phyloP scores from a whole-genome alignment of 2,888 invertebrate genomes.

The Dione vanillae region DNA sequence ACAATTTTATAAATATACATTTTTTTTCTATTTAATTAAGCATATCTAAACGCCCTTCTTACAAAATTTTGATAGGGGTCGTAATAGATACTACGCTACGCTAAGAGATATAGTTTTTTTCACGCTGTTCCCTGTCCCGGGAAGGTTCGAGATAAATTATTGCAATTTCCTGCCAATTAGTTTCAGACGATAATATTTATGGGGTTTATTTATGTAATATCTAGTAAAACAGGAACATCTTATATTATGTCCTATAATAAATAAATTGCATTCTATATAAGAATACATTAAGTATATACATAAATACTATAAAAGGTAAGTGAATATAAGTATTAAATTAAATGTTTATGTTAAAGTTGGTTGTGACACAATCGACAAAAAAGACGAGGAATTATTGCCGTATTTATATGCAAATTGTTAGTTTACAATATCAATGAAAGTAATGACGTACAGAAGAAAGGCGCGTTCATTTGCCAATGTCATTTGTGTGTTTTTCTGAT shows the following conservation, averaged over 20 bases:
- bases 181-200: conserved; percentile 12
- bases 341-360: too few species aligned
- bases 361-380: neutral
- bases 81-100: conserved; percentile 16
- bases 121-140: conserved; percentile 8
- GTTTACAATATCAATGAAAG: neutral
- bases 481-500: too few species aligned
- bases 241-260: neutral
- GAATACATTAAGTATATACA: too few species aligned
- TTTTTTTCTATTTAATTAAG: neutral
- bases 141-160: conserved; percentile 19
- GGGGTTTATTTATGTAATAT: neutral
- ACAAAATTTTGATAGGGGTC: conserved; percentile 14
- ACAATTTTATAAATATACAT: too few species aligned
- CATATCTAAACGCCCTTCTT: neutral
- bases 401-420: neutral
- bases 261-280: too few species aligned
- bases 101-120: conserved; percentile 24
- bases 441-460: neutral
- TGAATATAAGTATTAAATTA: too few species aligned
- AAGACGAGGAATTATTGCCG: neutral
- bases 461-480: too few species aligned
- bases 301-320: too few species aligned
- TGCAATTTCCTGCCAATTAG: conserved; percentile 20
- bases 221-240: conserved; percentile 6